Evolutionary conservation across 2,113 vertebrate species (phyloP).

Genomic region (Uria lomvia): DNA sequence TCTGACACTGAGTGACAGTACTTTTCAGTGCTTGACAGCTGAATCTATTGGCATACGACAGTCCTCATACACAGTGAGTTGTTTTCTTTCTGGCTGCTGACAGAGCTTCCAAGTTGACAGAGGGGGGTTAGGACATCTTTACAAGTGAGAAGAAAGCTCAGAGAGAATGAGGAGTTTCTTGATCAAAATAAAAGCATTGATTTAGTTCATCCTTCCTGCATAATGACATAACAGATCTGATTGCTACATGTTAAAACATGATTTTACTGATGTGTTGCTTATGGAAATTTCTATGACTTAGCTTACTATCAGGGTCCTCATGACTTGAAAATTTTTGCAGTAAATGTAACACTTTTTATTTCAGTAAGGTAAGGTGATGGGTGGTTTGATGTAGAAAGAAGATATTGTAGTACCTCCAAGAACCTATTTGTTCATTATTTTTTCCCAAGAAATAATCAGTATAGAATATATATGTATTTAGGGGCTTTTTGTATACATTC

Average conservation of each 20-base stretch:
- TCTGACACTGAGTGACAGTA: constrained; percentile 76
- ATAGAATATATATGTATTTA: not conserved
- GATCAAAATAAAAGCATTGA: constrained; percentile 74
- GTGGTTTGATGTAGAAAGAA: not conserved
- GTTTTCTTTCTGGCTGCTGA: constrained; percentile 75
- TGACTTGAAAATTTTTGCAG: not conserved
- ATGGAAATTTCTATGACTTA: constrained; percentile 31
- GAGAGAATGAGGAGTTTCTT: constrained; percentile 51
- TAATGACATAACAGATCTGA: constrained; percentile 47
- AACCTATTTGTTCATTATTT: not conserved
- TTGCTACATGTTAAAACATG: constrained; percentile 31
- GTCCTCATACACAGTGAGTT: constrained; percentile 58
- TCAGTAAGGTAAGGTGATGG: not conserved
- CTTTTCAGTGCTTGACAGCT: constrained; percentile 74
- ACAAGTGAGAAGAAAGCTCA: constrained; percentile 72
- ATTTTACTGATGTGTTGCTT: constrained; percentile 50
- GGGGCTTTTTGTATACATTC: not conserved
- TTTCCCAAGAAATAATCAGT: not conserved
- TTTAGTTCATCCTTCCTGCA: constrained; percentile 46
- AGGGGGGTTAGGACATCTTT: constrained; percentile 64
- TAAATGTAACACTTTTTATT: not conserved
- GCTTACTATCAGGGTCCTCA: constrained; percentile 3
- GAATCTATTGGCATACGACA: constrained; percentile 72
- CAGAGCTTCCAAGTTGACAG: constrained; percentile 75
- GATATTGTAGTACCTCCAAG: not conserved